A percentile compares a stretch with the other conserved stretches of the same genome.
These are phyloP conservation scores for Caenorhabditis sinica DNA, from an alignment of 2,888 invertebrate species.

Conservation along the genomic window DNA sequence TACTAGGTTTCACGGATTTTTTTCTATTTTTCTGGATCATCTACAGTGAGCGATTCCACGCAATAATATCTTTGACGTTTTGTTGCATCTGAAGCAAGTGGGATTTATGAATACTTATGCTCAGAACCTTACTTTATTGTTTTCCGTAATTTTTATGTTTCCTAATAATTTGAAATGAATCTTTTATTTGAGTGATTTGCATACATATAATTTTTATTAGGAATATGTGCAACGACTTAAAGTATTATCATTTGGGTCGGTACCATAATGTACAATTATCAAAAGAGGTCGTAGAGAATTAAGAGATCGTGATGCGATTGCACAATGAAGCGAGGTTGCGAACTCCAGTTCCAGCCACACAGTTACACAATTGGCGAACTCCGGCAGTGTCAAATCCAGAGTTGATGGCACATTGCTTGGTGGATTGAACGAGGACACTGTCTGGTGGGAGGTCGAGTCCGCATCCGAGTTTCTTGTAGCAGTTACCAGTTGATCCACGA, in stretches of 20 bases:
- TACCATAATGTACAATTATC: conserved; percentile 40
- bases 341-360: conserved; percentile 73
- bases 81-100: no score
- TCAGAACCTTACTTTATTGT: no score
- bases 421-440: conserved; percentile 78
- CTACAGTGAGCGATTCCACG: no score
- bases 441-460: conserved; percentile 82
- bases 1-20: no score
- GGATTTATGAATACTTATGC: no score
- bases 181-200: no score
- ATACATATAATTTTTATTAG: conserved; percentile 8
- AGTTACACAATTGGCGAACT: conserved; percentile 78
- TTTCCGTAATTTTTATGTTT: no score
- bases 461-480: conserved; percentile 74
- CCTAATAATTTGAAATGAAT: no score
- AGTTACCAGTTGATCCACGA: conserved; percentile 68
- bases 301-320: conserved; percentile 67
- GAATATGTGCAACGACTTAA: conserved; percentile 30
- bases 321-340: conserved; percentile 66
- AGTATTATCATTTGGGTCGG: conserved; percentile 6
- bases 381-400: conserved; percentile 79
- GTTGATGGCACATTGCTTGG: conserved; percentile 80
- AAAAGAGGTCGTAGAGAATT: conserved; percentile 28
- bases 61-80: no score
- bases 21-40: no score